Base-by-base conservation (phyloP, 2,797 vertebrate species). In the Myiotriccus ornatus region DNA sequence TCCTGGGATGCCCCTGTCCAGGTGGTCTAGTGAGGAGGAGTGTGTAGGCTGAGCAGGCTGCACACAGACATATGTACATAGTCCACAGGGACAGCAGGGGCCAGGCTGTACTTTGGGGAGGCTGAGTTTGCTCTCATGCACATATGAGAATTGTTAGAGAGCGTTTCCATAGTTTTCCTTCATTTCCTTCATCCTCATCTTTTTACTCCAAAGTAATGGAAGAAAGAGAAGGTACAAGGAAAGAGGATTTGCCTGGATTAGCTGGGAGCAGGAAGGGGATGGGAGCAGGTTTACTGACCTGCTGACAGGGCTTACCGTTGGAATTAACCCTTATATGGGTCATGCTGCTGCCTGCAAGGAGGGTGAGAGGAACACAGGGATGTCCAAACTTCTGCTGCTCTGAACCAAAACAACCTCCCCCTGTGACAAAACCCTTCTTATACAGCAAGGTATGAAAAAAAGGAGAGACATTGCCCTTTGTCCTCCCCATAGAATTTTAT, bases 171-270 rank as follows among this genome's bases (percentile, higher is more conserved):
- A 84, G 43, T 8, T 34, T 80, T 25, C 14, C 24, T 50, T 64
- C 10, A 10, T 44, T 70, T 59, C 7, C 13, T 60, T 79, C 6
- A n/a, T 5, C 55, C 59, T 77, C 70, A 85, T 37, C 65, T 83
- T 91, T 91, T 79, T 49, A 83, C 32, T 44, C 19, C 23, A 53
- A 84, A 53, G 46, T 53, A 70, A 35, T 23, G 34, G 60, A 83
- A 79, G 63, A 64, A 90, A 82, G 59, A 70, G 47, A 89, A 92
- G 71, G 84, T 63, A 80, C 3, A n/a, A 7, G 15, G 56, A 82
- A 95, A 95, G 94, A 89, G 78, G 95, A 96, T 94, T 94, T 94
- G 60, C 44, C 41, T n/a, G 78, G 81, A 94, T 96, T 92, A 95
- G 47, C 71, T 70, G 44, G 62, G n/a, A 87, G 43, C 69, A 64